Evolutionary conservation across 2,113 vertebrate species (phyloP).

Genomic region (Aptenodytes forsteri): DNA sequence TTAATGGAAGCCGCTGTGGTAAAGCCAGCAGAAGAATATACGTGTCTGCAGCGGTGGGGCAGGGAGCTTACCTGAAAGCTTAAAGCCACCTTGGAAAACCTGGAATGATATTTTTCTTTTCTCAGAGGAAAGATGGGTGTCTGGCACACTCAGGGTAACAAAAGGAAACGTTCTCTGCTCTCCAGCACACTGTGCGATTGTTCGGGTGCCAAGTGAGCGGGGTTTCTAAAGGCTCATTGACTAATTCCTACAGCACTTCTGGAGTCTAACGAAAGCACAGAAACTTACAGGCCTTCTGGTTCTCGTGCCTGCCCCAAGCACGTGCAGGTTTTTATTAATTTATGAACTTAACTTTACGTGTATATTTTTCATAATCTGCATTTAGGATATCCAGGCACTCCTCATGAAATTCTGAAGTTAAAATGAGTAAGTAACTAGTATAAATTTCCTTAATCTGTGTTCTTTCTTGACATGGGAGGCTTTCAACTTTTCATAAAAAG

Average conservation of each 20-base stretch:
- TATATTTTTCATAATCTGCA: background rate
- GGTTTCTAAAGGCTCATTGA: background rate
- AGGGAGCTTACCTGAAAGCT: background rate
- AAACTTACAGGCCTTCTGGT: background rate
- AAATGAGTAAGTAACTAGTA: background rate
- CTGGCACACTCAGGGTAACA: background rate
- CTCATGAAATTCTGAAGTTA: background rate
- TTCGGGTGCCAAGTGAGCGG: background rate
- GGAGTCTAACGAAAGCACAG: background rate
- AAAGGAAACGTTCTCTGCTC: background rate
- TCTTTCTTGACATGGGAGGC: background rate
- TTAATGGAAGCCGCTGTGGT: background rate
- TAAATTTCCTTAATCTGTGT: background rate
- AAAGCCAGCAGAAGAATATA: background rate
- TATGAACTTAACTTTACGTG: fast-evolving
- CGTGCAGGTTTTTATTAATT: background rate
- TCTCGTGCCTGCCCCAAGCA: background rate
- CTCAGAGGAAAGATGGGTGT: background rate
- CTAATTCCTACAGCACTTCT: background rate
- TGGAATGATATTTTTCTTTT: background rate
- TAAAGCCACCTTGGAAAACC: background rate
- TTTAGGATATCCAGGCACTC: background rate
- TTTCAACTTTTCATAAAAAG: background rate
- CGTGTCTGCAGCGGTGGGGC: fast-evolving
- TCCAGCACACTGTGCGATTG: background rate